Evolutionary conservation across 2,888 invertebrate genomes (phyloP).

Genomic region (Netelia inedita): DNA sequence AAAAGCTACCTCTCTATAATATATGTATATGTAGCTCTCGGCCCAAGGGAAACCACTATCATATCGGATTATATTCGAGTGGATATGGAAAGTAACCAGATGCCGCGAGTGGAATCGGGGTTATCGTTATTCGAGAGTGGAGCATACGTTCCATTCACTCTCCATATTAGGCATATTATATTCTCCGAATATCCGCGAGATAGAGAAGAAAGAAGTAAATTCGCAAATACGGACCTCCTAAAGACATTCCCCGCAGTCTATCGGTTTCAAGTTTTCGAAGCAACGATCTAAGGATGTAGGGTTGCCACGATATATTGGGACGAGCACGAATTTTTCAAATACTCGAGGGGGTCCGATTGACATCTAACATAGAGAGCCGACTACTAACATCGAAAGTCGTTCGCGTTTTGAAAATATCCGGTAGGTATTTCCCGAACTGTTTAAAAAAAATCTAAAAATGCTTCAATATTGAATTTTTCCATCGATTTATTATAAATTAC

Average conservation of each 20-base stretch:
- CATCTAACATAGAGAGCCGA: too few relatives aligned
- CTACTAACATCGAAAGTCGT: too few relatives aligned
- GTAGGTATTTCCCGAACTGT: too few relatives aligned
- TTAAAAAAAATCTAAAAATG: too few relatives aligned
- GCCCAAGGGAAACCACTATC: conserved; percentile 55
- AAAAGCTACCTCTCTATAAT: conserved; percentile 11
- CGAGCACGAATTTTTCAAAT: neutral
- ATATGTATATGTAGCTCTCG: neutral
- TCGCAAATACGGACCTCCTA: neutral
- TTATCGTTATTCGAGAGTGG: conserved; percentile 55
- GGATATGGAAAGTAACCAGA: conserved; percentile 64
- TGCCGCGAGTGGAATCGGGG: conserved; percentile 45
- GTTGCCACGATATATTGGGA: neutral
- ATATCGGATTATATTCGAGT: conserved; percentile 66
- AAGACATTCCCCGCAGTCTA: neutral
- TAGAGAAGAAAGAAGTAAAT: neutral
- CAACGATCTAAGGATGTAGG: neutral
- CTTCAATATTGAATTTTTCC: too few relatives aligned
- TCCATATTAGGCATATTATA: conserved; percentile 44
- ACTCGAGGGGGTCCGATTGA: neutral
- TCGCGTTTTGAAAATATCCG: too few relatives aligned
- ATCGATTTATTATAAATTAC: too few relatives aligned
- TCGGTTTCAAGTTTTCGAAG: neutral
- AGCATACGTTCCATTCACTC: conserved; percentile 48
- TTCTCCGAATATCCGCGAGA: conserved; percentile 4